Conservation (phyloP, 64 coral and sea anemone species). For the Pocillopora damicornis region DNA sequence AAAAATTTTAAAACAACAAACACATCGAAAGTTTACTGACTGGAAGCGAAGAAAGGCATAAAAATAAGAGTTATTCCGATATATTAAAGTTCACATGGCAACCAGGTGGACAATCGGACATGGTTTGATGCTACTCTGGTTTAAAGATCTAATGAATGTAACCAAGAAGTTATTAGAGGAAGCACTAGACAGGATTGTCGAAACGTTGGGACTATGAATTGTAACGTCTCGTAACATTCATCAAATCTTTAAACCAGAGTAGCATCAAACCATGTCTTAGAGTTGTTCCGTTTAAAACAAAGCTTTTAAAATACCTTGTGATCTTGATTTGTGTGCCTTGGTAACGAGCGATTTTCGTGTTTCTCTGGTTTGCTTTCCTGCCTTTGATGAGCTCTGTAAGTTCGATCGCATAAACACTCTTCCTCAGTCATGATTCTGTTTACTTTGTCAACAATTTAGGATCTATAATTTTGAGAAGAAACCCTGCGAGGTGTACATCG, state of each 20-base stretch:
- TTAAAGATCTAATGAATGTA: too few species aligned
- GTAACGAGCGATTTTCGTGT: slow-evolving; percentile 51
- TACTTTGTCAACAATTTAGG: not conserved
- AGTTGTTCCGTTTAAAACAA: not conserved
- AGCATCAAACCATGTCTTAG: not conserved
- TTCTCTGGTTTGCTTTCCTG: slow-evolving; percentile 57
- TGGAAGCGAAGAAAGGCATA: not conserved
- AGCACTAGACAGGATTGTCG: too few species aligned
- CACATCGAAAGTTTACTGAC: too few species aligned
- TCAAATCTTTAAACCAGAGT: too few species aligned
- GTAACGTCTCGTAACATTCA: too few species aligned
- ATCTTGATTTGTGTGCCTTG: slow-evolving; percentile 65
- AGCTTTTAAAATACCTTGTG: slow-evolving; percentile 35
- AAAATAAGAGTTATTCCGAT: not conserved
- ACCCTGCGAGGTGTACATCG: not conserved
- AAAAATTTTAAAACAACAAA: too few species aligned
- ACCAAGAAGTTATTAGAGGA: too few species aligned
- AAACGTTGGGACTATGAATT: too few species aligned
- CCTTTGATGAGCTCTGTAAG: slow-evolving; percentile 46
- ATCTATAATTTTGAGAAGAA: not conserved
- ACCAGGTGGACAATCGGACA: too few species aligned
- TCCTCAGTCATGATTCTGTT: slow-evolving; percentile 21
- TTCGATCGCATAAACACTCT: slow-evolving; percentile 43
- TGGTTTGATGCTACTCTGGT: too few species aligned
- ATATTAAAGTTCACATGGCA: too few species aligned